Evolutionary conservation across 2,888 invertebrate species (phyloP), one percentile per base, ranked within the genome.

Genomic region (Cryptus armator): DNA sequence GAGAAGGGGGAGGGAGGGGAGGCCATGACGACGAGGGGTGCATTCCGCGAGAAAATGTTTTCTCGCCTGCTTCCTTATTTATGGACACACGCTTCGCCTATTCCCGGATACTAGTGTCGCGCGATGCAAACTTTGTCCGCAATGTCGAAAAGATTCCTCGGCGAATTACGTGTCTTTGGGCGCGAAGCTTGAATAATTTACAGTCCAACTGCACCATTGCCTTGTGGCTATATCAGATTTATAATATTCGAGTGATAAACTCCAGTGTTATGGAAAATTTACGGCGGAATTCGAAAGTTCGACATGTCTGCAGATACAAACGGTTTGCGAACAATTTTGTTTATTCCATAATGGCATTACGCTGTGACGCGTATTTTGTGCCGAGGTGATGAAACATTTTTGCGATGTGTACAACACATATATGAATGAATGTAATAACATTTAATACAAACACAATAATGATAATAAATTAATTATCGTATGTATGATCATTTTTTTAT

Each of bases 1-100:
- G 44, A 59, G 59, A 56, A 72, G 24, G 29, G n/a, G 37, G 37
- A 37, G 37, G 37, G 37, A 2, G 37, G 37, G 9, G 32, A 43
- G 53, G 72, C n/a, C 29, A 44, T 59, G 59, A 46, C 72, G 29
- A 37, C 24, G 59, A 29, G 68, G 43, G 24, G 29, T 32, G 59
- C 62, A 74, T 74, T 62, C 74, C 62, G 9, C 16, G 62, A n/a
- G 62, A 44, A 62, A 74, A 62, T 43, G 74, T 74, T 62, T 37
- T 59, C 62, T 59, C 44, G 59, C 24, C 74, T 19, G 62, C 62
- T 32, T 29, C 29, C 16, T 74, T 62, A 74, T 74, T 48, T 62
- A 74, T 62, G 29, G 62, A 46, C 29, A 0, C 62, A 32, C 44
- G 74, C 62, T 12, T 12, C 29, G 46, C 24, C 29, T n/a, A 74